Percentiles rank a stretch among this genome's conserved stretches.
Evolutionary conservation across 37 sponge, comb jelly and placozoan genomes (phyloP).

Genomic region (Cliona cf. orientalis): DNA sequence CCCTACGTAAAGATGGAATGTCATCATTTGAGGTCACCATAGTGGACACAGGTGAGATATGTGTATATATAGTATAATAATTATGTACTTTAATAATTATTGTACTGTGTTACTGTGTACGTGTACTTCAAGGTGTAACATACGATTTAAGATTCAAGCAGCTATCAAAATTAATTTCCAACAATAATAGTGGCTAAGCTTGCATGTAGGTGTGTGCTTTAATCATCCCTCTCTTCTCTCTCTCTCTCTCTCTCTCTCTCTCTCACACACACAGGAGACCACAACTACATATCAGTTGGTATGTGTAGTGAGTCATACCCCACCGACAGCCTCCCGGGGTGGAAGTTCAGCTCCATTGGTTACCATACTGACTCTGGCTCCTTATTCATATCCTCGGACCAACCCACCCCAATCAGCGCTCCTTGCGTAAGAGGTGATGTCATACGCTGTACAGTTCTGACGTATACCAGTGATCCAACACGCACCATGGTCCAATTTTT

Average conservation of each 20-base stretch:
- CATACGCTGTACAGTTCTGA: conserved; percentile 35
- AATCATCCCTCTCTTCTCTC: not conserved
- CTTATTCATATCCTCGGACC: conserved; percentile 28
- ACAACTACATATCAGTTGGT: conserved; percentile 58
- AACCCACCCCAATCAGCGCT: conserved; percentile 10
- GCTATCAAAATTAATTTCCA: no score
- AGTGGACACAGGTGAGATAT: conserved; percentile 35
- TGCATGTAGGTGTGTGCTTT: no score
- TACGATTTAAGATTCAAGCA: not conserved
- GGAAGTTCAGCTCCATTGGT: conserved; percentile 58
- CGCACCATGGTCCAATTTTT: conserved; percentile 49
- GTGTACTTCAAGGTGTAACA: not conserved
- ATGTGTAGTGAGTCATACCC: conserved; percentile 60
- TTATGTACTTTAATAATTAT: not conserved
- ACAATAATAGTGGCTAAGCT: no score
- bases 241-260: not conserved
- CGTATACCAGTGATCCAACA: not conserved
- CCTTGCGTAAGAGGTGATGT: conserved; percentile 37
- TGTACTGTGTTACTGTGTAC: not conserved
- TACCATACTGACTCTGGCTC: conserved; percentile 67
- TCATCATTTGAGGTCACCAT: conserved; percentile 45
- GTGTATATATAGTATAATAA: no score
- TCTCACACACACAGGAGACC: conserved; percentile 48
- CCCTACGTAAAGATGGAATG: conserved; percentile 11
- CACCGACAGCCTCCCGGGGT: conserved; percentile 62